Evolutionary conservation across 1,140 invertebrate genomes (phyloP), one percentile per base, ranked within the genome.

Genomic region (Zaprionus ghesquierei): DNA sequence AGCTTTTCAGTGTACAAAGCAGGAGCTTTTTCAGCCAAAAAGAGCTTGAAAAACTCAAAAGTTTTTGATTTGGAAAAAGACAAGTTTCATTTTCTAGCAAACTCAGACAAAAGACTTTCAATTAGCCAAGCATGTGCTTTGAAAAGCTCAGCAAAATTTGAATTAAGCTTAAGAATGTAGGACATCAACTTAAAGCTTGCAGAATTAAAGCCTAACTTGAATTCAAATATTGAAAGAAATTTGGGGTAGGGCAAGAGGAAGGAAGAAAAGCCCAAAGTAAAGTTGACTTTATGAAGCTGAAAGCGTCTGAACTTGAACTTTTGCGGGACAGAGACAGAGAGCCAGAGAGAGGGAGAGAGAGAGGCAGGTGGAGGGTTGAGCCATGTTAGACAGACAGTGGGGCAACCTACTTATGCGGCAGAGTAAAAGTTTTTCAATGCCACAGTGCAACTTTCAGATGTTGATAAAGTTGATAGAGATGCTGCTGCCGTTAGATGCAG

Each of bases 381-480:
- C 20, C 20, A n/a, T 38, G n/a, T 27, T 41, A 60, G 12, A 35
- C 18, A 60, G 50, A 55, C 50, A 49, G 63, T 64, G 50, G 12
- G 27, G 51, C 66, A 75, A 75, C 72, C 72, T 75, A 75, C 72
- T 75, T 75, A 70, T 75, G 66, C 49, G 53, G 54, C 68, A 75
- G 60, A 75, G 56, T 69, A 75, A 75, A 70, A 68, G 63, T 75
- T 75, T 75, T 71, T 75, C 72, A 75, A 75, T 75, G 72, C 60
- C 72, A 53, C 27, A 62, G 54, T 38, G 10, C 66, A 74, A 74
- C 59, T 74, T 74, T 62, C 31, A 61, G 58, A 49, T 53, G 29
- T 60, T 60, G 71, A 69, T 69, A 69, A 69, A 62, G 51, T 55
- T 75, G 53, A 74, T 69, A 41, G 53, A 63, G 65, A 38, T 62